Conservation (phyloP, 2,888 invertebrate genomes). For the Creontiades dilutus region DNA sequence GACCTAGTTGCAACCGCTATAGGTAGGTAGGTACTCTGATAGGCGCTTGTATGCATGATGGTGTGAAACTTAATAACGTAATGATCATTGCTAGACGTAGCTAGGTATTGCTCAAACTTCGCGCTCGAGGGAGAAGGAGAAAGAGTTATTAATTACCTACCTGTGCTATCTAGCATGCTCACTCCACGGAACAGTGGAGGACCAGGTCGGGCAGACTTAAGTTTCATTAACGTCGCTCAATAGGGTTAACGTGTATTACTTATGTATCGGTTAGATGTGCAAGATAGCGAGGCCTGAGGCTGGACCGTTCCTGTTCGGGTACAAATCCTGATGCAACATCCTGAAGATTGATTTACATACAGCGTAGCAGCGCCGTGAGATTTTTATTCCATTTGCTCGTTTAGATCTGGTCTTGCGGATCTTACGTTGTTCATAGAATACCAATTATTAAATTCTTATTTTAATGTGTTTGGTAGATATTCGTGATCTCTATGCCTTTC, state of each 20-base stretch:
- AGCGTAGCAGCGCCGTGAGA: no score
- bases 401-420: no score
- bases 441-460: no score
- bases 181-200: slow-evolving; percentile 1
- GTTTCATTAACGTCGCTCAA: background rate
- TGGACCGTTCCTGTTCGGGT: no score
- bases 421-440: no score
- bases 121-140: background rate
- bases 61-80: background rate
- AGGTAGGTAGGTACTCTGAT: background rate
- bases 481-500: no score
- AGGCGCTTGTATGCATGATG: background rate
- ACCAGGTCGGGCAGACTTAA: background rate
- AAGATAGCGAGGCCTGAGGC: no score
- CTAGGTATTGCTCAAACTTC: background rate
- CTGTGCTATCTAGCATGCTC: slow-evolving; percentile 8
- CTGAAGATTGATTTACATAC: background rate
- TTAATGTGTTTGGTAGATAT: no score
- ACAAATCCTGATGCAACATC: background rate
- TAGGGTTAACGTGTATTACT: background rate
- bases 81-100: background rate
- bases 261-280: no score
- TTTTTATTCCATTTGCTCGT: no score
- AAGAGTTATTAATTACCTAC: slow-evolving; percentile 21
- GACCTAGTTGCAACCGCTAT: no score